Base-by-base conservation (phyloP, 2,113 vertebrate genomes). In the Acrocephalus arundinaceus region DNA sequence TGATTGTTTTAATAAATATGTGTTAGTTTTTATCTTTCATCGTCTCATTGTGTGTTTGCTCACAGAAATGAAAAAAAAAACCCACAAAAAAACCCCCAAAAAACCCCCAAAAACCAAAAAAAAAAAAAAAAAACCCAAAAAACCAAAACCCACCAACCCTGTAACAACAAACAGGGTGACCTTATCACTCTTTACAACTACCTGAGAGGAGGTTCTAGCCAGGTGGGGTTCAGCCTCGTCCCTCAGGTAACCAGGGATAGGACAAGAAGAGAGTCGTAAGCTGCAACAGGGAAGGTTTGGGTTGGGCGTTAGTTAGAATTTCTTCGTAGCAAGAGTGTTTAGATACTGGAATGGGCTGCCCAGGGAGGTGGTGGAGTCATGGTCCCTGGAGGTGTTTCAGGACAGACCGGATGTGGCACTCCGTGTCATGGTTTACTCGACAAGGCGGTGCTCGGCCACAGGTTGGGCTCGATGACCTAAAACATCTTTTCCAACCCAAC, bases 1-100 rank as follows among this genome's bases (percentile, higher is more conserved):
- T 80, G 93, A 84, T 93, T 87, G 96, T 97, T 97, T 94, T 95
- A 97, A 95, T 97, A 95, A 96, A 95, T 91, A 91, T 5, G 81
- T 84, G 92, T 93, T 97, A 90, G 94, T 97, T 97, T 96, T 94
- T 96, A 93, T 85, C 95, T 89, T 96, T 93, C 61, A 84, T 59
- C 75, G 1, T 49, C 43, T 82, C 73, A 21, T 17, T 6, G 48
- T 33, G 7, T 46, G 9, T 78, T 87, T 95, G 33, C 49, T 70
- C 57, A 22, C 51, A 15, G 37, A 75, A 46, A 33, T 13, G 30
- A 68, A 16, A 17, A 25, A 17, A 55, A 13, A 31, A 39, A 35
- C 35, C 35, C 35, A 35, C 35, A 35, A 35, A 35, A 8, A 35
- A 35, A 35, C 35, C 35, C 35, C 35, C 35, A 35, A 35, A 35